Percentiles rank a stretch among this genome's conserved stretches.
Evolutionary conservation across 2,888 invertebrate species (phyloP).

Genomic region (Protonemura montana): DNA sequence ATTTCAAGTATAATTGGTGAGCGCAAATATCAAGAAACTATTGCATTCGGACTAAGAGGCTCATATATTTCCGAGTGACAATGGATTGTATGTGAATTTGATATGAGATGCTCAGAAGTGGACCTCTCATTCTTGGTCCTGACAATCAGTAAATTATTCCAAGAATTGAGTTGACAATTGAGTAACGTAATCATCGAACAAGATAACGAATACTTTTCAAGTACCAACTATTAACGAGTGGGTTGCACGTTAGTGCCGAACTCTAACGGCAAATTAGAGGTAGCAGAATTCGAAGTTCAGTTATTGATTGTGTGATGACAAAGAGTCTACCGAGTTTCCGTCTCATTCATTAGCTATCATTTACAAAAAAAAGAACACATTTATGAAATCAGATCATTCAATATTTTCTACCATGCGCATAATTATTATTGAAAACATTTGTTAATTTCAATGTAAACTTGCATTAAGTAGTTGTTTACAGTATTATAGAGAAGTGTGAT

Average conservation of each 20-base stretch:
- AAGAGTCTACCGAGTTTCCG: background rate
- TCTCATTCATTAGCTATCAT: background rate
- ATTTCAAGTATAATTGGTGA: no score
- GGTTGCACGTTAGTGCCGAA: background rate
- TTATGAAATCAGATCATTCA: background rate
- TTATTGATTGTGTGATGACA: background rate
- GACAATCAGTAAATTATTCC: background rate
- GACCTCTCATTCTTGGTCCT: background rate
- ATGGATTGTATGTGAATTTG: background rate
- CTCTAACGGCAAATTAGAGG: background rate
- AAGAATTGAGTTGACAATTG: background rate
- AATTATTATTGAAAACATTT: background rate
- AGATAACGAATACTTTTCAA: background rate
- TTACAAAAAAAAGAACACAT: background rate
- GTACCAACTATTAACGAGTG: no score
- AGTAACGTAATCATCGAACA: background rate
- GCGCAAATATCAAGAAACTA: background rate
- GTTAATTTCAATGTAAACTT: background rate
- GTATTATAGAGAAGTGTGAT: no score
- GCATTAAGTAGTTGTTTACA: background rate
- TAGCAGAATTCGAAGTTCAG: background rate
- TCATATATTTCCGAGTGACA: conserved; percentile 14
- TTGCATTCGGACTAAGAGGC: conserved; percentile 22
- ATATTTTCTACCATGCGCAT: background rate
- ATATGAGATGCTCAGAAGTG: background rate